Percentiles rank a stretch among this genome's conserved stretches.
Conservation (phyloP, 2,797 vertebrate genomes). For the Atherinosoma microstoma region DNA sequence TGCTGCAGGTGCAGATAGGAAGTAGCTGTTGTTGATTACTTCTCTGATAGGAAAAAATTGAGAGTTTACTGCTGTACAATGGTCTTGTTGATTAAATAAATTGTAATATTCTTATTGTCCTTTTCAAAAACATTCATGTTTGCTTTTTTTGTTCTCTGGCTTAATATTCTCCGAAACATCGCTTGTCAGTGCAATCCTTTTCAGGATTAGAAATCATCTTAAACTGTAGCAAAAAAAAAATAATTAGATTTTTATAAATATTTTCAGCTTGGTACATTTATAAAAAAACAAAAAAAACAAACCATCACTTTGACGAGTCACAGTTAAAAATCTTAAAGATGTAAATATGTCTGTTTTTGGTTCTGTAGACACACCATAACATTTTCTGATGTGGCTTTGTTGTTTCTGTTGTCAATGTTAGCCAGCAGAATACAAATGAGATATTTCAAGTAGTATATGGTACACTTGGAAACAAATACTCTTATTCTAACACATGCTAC, state of each 20-base stretch:
- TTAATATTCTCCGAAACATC: background rate
- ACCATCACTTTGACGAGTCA: conserved; percentile 1
- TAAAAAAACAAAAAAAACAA: conserved; percentile 14
- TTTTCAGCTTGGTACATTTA: background rate
- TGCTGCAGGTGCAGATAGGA: background rate
- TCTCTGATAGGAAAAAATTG: conserved; percentile 21
- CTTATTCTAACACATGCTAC: conserved; percentile 51
- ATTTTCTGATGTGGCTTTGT: conserved; percentile 17
- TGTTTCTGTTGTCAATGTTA: conserved; percentile 33
- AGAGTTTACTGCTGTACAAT: conserved; percentile 11
- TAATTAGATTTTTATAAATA: background rate
- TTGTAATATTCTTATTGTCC: conserved; percentile 9
- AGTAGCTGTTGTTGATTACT: background rate
- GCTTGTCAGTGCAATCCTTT: background rate
- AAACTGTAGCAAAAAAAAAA: conserved; percentile 2
- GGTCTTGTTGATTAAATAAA: conserved; percentile 14
- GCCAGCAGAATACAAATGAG: conserved; percentile 69
- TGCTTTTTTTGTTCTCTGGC: background rate
- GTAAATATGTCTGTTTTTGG: conserved; percentile 18
- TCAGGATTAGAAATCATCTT: background rate
- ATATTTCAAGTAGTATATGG: conserved; percentile 59
- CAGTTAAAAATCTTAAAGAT: conserved; percentile 11
- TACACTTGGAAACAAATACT: conserved; percentile 60
- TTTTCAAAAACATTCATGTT: background rate
- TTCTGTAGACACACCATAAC: conserved; percentile 9